A percentile compares a stretch with the other conserved stretches of the same genome.
These are phyloP conservation scores for Polydrusus cervinus DNA, from an alignment of 2,888 invertebrate species.

Conservation along the genomic window DNA sequence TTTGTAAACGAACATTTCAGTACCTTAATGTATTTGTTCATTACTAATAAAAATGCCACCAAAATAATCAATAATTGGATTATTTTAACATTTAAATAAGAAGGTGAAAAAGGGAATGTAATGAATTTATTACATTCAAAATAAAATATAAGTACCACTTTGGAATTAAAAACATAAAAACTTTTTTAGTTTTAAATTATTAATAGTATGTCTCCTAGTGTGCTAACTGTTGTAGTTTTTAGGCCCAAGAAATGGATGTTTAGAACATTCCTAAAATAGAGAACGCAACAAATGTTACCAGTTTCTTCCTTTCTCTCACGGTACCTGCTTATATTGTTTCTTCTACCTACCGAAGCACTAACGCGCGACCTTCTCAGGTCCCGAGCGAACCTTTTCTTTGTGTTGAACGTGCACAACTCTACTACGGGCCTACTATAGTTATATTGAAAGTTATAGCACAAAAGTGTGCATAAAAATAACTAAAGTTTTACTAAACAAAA, in stretches of 20 bases:
- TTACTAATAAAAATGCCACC: too few species aligned
- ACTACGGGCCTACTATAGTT: slow-evolving; percentile 25
- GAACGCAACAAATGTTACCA: slow-evolving; percentile 32
- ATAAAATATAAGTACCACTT: too few species aligned
- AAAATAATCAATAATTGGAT: too few species aligned
- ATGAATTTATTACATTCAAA: too few species aligned
- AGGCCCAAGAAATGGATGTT: slow-evolving; percentile 16
- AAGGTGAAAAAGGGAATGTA: too few species aligned
- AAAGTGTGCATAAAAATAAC: too few species aligned
- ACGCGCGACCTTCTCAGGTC: slow-evolving; percentile 44
- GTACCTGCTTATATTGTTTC: slow-evolving; percentile 56
- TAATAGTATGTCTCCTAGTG: not conserved
- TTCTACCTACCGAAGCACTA: slow-evolving; percentile 41
- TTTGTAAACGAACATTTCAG: too few species aligned
- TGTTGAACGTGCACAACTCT: slow-evolving; percentile 28
- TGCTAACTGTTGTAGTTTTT: slow-evolving; percentile 3
- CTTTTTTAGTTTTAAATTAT: slow-evolving; percentile 7
- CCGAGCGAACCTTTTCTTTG: slow-evolving; percentile 30
- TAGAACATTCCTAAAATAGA: slow-evolving; percentile 43
- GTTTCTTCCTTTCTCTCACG: slow-evolving; percentile 60
- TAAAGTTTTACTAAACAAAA: too few species aligned
- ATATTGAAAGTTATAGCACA: not conserved
- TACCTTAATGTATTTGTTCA: too few species aligned
- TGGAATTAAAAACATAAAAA: not conserved
- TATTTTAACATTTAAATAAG: too few species aligned